Percentiles rank a stretch among this genome's conserved stretches.
Evolutionary conservation across 2,113 vertebrate genomes (phyloP).

Genomic region (Brachyistius frenatus): DNA sequence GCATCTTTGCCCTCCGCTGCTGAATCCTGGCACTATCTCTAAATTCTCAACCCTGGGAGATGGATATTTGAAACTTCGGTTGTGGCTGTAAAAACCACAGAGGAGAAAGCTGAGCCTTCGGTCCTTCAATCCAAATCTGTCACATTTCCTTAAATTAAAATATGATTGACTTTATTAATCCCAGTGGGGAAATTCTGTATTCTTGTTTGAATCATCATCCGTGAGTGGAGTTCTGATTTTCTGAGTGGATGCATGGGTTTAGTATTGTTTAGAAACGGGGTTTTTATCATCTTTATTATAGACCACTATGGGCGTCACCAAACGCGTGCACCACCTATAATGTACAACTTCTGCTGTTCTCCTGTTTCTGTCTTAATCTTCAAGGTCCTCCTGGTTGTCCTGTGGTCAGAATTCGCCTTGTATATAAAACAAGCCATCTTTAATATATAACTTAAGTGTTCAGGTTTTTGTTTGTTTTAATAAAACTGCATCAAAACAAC

Average conservation of each 20-base stretch:
- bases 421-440: constrained; percentile 63
- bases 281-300: neutral
- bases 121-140: neutral
- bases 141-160: neutral
- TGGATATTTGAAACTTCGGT: constrained; percentile 13
- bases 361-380: constrained; percentile 2
- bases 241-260: neutral
- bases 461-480: constrained; percentile 62
- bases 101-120: constrained; percentile 15
- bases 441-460: constrained; percentile 66
- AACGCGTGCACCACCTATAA: constrained; percentile 1
- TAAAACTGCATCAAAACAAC: constrained; percentile 59
- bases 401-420: constrained; percentile 33
- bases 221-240: neutral
- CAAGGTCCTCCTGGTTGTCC: neutral
- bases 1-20: constrained; percentile 31
- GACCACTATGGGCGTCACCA: neutral
- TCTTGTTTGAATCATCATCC: constrained; percentile 6
- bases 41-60: constrained; percentile 9
- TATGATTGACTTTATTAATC: too few species aligned
- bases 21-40: constrained; percentile 21
- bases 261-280: neutral
- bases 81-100: constrained; percentile 12
- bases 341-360: constrained; percentile 4
- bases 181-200: neutral